phyloP scores from a whole-genome alignment of 2,888 invertebrate species.

The Abrostola triplasia region DNA sequence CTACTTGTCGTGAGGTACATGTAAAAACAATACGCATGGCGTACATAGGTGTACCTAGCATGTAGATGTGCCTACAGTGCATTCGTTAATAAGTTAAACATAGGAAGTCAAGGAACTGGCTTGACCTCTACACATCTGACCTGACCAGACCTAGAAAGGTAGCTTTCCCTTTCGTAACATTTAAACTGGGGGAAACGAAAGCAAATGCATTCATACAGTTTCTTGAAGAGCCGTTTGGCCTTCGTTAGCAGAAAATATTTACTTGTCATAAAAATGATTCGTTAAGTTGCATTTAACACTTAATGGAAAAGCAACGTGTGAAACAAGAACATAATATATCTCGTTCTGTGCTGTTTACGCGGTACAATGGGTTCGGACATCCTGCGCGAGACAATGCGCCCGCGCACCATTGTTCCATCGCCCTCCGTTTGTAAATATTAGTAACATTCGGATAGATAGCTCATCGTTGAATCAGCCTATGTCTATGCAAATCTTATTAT shows the following conservation, averaged over 20 bases:
- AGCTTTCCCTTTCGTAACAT: constrained; percentile 40
- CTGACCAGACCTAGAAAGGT: constrained; percentile 42
- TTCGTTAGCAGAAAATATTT: constrained; percentile 4
- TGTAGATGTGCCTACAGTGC: not conserved
- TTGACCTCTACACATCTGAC: constrained; percentile 40
- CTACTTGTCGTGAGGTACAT: no score
- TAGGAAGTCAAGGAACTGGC: constrained; percentile 14
- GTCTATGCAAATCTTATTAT: constrained; percentile 62
- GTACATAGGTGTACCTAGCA: constrained; percentile 4
- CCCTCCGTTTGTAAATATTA: constrained; percentile 81
- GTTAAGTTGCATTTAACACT: constrained; percentile 55
- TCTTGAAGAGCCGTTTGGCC: constrained; percentile 14
- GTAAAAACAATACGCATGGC: not conserved
- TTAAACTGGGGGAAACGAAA: constrained; percentile 33
- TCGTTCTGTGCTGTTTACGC: constrained; percentile 87
- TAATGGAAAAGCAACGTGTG: constrained; percentile 61
- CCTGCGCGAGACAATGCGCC: constrained; percentile 84
- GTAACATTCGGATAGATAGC: constrained; percentile 72
- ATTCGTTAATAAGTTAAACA: constrained; percentile 9
- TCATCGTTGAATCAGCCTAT: constrained; percentile 62
- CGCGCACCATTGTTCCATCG: constrained; percentile 80
- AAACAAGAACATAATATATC: constrained; percentile 75
- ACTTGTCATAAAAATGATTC: constrained; percentile 25
- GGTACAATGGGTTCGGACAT: constrained; percentile 85
- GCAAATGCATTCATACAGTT: constrained; percentile 24